A percentile compares a stretch with the other conserved stretches of the same genome.
Conservation (phyloP, 1,140 invertebrate genomes). For the Psilanteris sp. region DNA sequence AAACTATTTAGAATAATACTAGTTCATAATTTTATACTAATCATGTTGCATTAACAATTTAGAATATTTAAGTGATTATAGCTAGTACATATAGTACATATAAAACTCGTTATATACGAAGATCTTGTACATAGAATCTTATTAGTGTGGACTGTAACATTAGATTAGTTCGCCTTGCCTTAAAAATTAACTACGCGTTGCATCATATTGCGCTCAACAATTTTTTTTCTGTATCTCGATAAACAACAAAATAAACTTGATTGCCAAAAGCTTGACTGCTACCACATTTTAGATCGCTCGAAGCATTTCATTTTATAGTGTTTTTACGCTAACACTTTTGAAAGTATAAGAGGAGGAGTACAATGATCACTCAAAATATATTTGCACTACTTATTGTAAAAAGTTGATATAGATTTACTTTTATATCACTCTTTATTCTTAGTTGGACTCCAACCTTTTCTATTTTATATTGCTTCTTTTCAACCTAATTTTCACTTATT, state of each 20-base stretch:
- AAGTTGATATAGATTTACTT: too few species aligned
- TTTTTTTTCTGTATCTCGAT: conserved; percentile 34
- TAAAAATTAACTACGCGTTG: conserved; percentile 47
- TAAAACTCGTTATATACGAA: too few species aligned
- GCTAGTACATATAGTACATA: too few species aligned
- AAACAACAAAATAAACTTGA: conserved; percentile 47
- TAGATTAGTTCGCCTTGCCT: conserved; percentile 59
- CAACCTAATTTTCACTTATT: conserved; percentile 19
- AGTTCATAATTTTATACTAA: too few species aligned
- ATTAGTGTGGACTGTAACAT: conserved; percentile 52
- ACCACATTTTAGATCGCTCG: conserved; percentile 52
- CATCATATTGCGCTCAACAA: conserved; percentile 52
- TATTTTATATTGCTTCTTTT: conserved; percentile 42
- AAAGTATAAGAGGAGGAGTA: conserved; percentile 23
- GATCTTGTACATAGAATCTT: conserved; percentile 54
- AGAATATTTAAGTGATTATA: too few species aligned
- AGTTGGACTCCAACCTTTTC: conserved; percentile 22
- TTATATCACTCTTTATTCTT: conserved; percentile 22
- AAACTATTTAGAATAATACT: too few species aligned
- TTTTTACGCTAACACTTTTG: conserved; percentile 47
- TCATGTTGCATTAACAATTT: too few species aligned
- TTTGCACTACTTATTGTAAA: conserved; percentile 61
- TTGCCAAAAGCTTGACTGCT: conserved; percentile 61
- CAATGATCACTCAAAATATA: conserved; percentile 51
- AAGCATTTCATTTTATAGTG: conserved; percentile 58